Base-by-base conservation (phyloP, 1,140 invertebrate genomes). In the Acromyrmex heyeri region DNA sequence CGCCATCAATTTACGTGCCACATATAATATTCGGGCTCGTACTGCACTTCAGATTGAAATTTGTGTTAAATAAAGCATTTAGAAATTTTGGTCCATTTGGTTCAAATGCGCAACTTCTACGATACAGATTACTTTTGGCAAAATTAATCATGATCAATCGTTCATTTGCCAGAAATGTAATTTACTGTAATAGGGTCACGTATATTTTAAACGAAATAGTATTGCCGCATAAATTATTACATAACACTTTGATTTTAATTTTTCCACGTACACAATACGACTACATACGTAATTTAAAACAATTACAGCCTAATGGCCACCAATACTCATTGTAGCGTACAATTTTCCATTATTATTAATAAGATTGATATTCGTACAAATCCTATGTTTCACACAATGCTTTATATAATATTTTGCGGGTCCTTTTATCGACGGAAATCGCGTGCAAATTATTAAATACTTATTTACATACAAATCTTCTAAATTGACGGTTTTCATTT, bases 281-380 rank as follows among this genome's bases (percentile, higher is more conserved):
- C 50, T 70, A 57, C 24, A n/a, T 16, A 8, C n/a, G 34, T 57
- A 75, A 83, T 83, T 83, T 83, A 34, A 83, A 73, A 75, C 79
- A 83, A 75, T 83, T 73, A 81, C 44, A 34, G 38, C 3, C 64
- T 48, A 57, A 67, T 81, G 38, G 21, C 55, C 57, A 34, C 24
- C 55, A 57, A 75, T 81, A 70, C 30, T 65, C 34, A 27, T 24
- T 69, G 53, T 34, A 48, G 67, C 55, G 67, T n/a, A 3, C 62
- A 83, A 61, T 75, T 83, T 64, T 48, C 69, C 69, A 83, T 83
- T 83, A 82, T 57, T 73, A 73, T 48, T 55, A 73, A 83, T 44
- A 30, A 61, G 24, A 61, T 83, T 83, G 55, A 75, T 83, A 75
- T 50, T 61, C 57, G 12, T 18, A 34, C n/a, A 8, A 8, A 16